phyloP scores from a whole-genome alignment of 2,113 vertebrate species.

The Syngnathoides biaculeatus region DNA sequence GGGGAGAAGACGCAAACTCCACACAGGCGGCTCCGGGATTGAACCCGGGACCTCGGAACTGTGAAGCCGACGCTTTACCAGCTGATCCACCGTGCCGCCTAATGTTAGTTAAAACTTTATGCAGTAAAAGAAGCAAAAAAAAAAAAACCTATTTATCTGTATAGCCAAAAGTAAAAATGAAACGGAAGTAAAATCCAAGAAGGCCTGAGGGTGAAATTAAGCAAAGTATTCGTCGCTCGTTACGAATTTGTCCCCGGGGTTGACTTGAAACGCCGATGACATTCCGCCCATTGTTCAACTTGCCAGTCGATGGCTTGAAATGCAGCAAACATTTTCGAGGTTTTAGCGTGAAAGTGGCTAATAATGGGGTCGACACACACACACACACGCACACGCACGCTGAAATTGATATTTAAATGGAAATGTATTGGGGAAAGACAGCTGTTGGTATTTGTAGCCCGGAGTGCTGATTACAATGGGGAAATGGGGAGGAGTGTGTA shows the following conservation, averaged over 20 bases:
- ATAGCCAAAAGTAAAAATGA: no score
- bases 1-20: no score
- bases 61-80: no score
- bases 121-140: neutral
- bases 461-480: slow-evolving; percentile 85
- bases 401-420: slow-evolving; percentile 72
- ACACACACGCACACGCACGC: slow-evolving; percentile 13
- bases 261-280: neutral
- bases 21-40: no score
- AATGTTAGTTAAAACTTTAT: neutral
- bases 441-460: slow-evolving; percentile 80
- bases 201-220: neutral
- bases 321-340: neutral
- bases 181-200: neutral
- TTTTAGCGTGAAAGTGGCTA: neutral
- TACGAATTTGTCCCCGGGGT: neutral
- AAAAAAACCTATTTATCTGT: neutral
- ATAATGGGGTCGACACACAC: neutral
- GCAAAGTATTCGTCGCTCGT: neutral
- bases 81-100: no score
- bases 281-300: neutral
- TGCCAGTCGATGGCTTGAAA: neutral
- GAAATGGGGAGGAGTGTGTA: slow-evolving; percentile 78
- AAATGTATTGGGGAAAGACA: slow-evolving; percentile 71
- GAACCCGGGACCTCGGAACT: no score